Evolutionary conservation across 2,797 vertebrate genomes (phyloP).

Genomic region (Diplodus puntazzo): DNA sequence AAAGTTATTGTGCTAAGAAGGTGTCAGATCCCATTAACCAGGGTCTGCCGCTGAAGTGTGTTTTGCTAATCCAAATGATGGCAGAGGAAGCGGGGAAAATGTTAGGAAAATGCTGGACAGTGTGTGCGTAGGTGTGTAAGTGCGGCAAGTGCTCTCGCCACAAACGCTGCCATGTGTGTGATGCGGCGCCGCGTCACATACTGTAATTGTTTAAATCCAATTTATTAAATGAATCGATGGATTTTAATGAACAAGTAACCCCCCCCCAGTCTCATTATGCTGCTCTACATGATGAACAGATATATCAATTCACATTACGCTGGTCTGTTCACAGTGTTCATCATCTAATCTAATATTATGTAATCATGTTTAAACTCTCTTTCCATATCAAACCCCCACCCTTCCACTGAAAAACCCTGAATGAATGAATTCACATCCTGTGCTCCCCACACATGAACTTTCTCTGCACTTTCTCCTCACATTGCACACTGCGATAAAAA

Average conservation of each 20-base stretch:
- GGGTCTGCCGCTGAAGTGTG: slow-evolving; percentile 23
- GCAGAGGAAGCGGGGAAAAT: slow-evolving; percentile 40
- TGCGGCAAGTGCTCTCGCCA: slow-evolving; percentile 37
- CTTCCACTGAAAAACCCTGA: slow-evolving; percentile 13
- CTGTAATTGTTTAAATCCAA: slow-evolving; percentile 56
- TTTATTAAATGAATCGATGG: slow-evolving; percentile 62
- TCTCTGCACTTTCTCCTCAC: not conserved
- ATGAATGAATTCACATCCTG: slow-evolving; percentile 19
- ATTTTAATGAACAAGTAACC: slow-evolving; percentile 61
- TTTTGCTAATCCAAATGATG: slow-evolving; percentile 60
- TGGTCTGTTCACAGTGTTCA: slow-evolving; percentile 33
- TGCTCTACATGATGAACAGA: slow-evolving; percentile 45
- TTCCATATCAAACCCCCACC: not conserved
- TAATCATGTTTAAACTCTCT: slow-evolving; percentile 36
- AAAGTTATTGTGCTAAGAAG: slow-evolving; percentile 30
- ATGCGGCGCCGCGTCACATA: slow-evolving; percentile 39
- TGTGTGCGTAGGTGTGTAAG: slow-evolving; percentile 12
- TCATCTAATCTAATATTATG: slow-evolving; percentile 40
- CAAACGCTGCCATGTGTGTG: slow-evolving; percentile 42
- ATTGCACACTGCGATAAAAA: not conserved
- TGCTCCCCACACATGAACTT: slow-evolving; percentile 1
- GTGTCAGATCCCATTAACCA: slow-evolving; percentile 64
- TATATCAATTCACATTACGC: slow-evolving; percentile 46
- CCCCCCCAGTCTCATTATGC: slow-evolving; percentile 31
- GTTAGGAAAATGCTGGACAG: slow-evolving; percentile 32